Evolutionary conservation across 2,888 invertebrate species (phyloP), one percentile per base, ranked within the genome.

Genomic region (Agrotis exclamationis): DNA sequence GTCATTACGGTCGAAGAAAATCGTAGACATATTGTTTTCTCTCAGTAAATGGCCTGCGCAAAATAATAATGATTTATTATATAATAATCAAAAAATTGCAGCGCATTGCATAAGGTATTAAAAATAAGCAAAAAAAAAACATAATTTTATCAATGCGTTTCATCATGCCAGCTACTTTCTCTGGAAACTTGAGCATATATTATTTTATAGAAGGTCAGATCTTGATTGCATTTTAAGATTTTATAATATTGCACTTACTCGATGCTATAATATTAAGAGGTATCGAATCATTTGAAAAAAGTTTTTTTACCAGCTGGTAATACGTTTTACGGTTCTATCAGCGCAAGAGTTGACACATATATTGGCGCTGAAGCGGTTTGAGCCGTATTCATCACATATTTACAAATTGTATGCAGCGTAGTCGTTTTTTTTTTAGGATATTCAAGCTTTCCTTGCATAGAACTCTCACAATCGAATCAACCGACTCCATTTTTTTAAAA

Each of bases 181-280:
- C 20, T n/a, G 68, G 39, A 39, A 75, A 60, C 48, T 56, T 53
- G 24, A 63, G 9, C 22, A 63, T 58, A 9, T 68, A 83, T 67
- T 72, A 84, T 57, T 71, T 56, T 18, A 66, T 18, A 24, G 22
- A 69, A 51, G 14, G 9, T 80, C 85, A 84, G 84, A 84, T 85
- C 85, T 70, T 53, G 24, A 62, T 59, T 47, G 24, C 4, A 68
- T 39, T 63, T 70, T 56, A 56, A 71, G 65, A 74, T 69, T 39
- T 9, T 13, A 44, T 80, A 59, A 18, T 54, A 64, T 70, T 73
- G 80, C 75, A 82, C 73, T 75, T 65, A 70, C 20, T 66, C 64
- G 65, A 63, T 74, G 58, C 47, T 60, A 67, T 65, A 53, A 62
- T 70, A 50, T 18, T 47, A 33, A 33, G 56, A 76, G 76, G n/a